These are phyloP conservation scores for Meloidogyne floridensis DNA, from an alignment of 1,140 invertebrate species.

Conservation along the genomic window DNA sequence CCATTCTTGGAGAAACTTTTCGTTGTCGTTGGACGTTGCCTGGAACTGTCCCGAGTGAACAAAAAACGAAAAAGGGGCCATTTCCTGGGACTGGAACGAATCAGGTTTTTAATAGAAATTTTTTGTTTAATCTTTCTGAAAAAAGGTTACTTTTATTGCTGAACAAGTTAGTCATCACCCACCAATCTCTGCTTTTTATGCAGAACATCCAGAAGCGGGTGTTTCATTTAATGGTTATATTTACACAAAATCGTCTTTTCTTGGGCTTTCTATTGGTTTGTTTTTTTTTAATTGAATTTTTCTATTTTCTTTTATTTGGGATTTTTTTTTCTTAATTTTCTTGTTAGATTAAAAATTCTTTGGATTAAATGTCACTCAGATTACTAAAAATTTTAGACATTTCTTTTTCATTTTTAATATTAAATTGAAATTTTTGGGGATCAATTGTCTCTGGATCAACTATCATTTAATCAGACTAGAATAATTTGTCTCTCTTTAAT, in stretches of 20 bases:
- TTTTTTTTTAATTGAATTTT: slow-evolving; percentile 17
- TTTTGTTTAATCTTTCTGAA: neutral
- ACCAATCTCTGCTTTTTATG: slow-evolving; percentile 74
- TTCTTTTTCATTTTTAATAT: too few species aligned
- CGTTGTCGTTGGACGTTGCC: slow-evolving; percentile 69
- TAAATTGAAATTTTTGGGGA: too few species aligned
- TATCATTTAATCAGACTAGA: too few species aligned
- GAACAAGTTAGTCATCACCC: slow-evolving; percentile 99
- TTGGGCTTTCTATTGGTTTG: slow-evolving; percentile 69
- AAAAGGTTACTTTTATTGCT: slow-evolving; percentile 76
- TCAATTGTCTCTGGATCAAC: too few species aligned
- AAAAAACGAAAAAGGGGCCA: slow-evolving; percentile 64
- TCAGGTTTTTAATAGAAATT: slow-evolving; percentile 37
- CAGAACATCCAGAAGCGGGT: slow-evolving; percentile 67
- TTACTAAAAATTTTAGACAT: too few species aligned
- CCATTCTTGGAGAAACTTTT: slow-evolving; percentile 71
- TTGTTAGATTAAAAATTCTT: too few species aligned
- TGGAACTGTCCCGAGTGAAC: slow-evolving; percentile 72
- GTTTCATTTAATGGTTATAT: slow-evolving; percentile 70
- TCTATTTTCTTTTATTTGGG: too few species aligned
- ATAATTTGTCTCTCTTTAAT: too few species aligned
- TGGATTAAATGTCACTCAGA: too few species aligned
- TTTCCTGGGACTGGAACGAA: slow-evolving; percentile 64
- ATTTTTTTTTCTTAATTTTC: neutral
- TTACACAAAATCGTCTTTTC: slow-evolving; percentile 71